Evolutionary conservation across 2,888 invertebrate genomes (phyloP).

Genomic region (Stenurella melanura): DNA sequence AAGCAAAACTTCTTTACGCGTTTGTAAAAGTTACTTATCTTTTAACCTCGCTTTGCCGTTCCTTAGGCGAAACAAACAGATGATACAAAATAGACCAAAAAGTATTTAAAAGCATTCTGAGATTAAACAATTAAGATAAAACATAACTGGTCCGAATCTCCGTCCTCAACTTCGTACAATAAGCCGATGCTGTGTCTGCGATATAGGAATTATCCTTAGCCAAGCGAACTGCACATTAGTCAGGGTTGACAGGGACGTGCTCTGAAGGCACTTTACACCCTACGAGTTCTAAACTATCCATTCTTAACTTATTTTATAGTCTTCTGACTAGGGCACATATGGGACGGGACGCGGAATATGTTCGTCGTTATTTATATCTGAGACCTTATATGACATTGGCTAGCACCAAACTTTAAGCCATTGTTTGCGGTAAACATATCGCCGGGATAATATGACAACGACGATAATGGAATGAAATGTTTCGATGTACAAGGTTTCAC

Average conservation of each 20-base stretch:
- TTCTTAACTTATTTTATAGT: conserved; percentile 55
- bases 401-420: conserved; percentile 6
- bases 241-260: conserved; percentile 57
- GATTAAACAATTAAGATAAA: conserved; percentile 69
- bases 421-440: conserved; percentile 6
- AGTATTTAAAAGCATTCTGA: conserved; percentile 71
- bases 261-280: conserved; percentile 52
- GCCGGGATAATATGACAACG: background rate
- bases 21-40: conserved; percentile 62
- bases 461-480: background rate
- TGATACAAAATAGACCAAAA: conserved; percentile 65
- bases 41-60: conserved; percentile 51
- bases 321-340: conserved; percentile 46
- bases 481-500: background rate
- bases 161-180: conserved; percentile 57
- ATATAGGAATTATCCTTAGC: conserved; percentile 56
- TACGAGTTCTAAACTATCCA: conserved; percentile 47
- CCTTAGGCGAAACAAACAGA: conserved; percentile 57
- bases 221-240: conserved; percentile 58
- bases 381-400: background rate
- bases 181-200: conserved; percentile 59
- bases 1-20: conserved; percentile 50
- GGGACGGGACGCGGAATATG: conserved; percentile 48
- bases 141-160: conserved; percentile 55
- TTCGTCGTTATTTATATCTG: conserved; percentile 45